Conservation (phyloP, 2,113 vertebrate species). For the Macrotis lagotis region DNA sequence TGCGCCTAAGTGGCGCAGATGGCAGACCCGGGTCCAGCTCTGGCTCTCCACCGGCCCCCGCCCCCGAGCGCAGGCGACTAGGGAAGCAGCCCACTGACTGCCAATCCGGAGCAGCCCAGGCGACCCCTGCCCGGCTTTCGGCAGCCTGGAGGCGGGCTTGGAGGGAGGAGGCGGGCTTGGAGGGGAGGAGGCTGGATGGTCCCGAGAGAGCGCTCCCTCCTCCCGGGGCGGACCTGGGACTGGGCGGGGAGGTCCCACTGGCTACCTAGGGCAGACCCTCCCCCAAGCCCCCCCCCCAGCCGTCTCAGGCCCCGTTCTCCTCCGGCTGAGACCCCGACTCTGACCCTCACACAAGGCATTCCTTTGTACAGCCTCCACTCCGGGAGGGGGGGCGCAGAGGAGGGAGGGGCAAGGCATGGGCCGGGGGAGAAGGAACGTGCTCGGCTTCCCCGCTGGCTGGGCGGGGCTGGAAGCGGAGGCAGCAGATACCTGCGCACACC, state of each 20-base stretch:
- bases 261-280: background rate
- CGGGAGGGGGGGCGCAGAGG: background rate
- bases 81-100: background rate
- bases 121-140: background rate
- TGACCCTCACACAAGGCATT: constrained; percentile 33
- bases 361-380: constrained; percentile 43
- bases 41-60: background rate
- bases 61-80: background rate
- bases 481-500: constrained; percentile 48
- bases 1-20: background rate
- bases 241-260: background rate
- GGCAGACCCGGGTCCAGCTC: background rate
- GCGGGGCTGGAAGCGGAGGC: constrained; percentile 29
- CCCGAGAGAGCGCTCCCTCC: background rate
- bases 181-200: background rate
- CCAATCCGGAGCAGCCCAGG: background rate
- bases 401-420: background rate
- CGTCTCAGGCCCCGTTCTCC: background rate
- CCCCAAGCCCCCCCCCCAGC: background rate
- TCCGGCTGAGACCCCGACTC: background rate
- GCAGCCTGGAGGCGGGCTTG: background rate
- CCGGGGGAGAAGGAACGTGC: background rate
- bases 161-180: rapidly evolving
- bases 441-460: constrained; percentile 17
- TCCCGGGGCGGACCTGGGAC: background rate